Conservation (phyloP, 1,140 invertebrate genomes). For the Eumeta japonica region DNA sequence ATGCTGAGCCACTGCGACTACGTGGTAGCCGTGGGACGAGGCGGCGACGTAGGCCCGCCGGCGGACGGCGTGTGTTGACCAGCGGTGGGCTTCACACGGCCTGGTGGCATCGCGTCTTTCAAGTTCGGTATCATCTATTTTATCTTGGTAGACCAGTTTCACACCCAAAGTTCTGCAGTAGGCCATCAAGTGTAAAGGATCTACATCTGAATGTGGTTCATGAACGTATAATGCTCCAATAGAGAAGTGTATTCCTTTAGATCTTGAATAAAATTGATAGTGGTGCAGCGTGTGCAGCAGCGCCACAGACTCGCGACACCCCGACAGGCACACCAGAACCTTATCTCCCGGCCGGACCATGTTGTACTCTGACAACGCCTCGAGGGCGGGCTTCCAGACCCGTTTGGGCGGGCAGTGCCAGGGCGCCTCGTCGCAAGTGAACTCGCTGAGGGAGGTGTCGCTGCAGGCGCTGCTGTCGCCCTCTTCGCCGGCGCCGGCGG, state of each 20-base stretch:
- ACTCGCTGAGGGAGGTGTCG: slow-evolving; percentile 41
- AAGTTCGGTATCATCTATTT: slow-evolving; percentile 32
- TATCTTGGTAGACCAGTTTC: slow-evolving; percentile 53
- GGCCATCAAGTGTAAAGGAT: slow-evolving; percentile 52
- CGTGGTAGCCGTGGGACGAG: slow-evolving; percentile 76
- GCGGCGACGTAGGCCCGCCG: slow-evolving; percentile 75
- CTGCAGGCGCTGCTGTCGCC: slow-evolving; percentile 49
- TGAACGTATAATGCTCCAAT: slow-evolving; percentile 50
- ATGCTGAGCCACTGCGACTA: slow-evolving; percentile 83
- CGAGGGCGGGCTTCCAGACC: slow-evolving; percentile 64
- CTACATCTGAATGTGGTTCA: slow-evolving; percentile 40
- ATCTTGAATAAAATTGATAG: slow-evolving; percentile 75
- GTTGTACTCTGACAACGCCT: slow-evolving; percentile 79
- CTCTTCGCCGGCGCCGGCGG: slow-evolving; percentile 17
- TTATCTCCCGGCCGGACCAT: slow-evolving; percentile 85
- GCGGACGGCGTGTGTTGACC: slow-evolving; percentile 59
- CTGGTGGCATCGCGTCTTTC: neutral
- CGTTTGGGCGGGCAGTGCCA: slow-evolving; percentile 80
- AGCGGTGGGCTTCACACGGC: slow-evolving; percentile 22
- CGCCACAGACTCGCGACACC: slow-evolving; percentile 77
- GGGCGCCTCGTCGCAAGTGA: slow-evolving; percentile 48
- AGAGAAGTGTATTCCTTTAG: slow-evolving; percentile 77
- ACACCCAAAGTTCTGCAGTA: slow-evolving; percentile 51
- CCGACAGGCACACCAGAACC: slow-evolving; percentile 82
- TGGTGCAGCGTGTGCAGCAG: slow-evolving; percentile 82